Base-by-base conservation (phyloP, 2,113 vertebrate genomes). In the Charadrius vociferus region DNA sequence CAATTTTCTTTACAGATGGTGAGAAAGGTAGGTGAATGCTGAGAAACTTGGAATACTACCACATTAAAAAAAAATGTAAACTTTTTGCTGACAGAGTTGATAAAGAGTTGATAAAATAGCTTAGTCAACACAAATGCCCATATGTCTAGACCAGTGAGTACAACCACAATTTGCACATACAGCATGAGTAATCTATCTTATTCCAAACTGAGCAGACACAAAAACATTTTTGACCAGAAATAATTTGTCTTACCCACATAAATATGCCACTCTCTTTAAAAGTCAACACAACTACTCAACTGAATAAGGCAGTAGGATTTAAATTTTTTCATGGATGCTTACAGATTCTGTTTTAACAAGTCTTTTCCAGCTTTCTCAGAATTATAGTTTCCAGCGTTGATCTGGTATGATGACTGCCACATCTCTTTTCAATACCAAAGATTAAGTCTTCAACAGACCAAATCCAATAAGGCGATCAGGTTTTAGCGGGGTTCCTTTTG, bases 121-220 rank as follows among this genome's bases (percentile, higher is more conserved):
- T 97, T 90, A 94, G 92, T 92, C 50, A 59, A 95, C 95, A 94
- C 50, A 82, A 97, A 94, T 66, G 90, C 77, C 93, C 95, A 81
- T 95, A 97, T 97, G 96, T 87, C 96, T 96, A 93, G 94, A 97
- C 94, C 94, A 81, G 66, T 73, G 72, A 95, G 80, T 78, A 79
- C 29, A 55, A 73, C 58, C 82, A 68, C 84, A 97, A 95, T 92
- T 96, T 96, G 96, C 75, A 95, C 63, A 92, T 45, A 92, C 81
- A 97, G 81, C 96, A 95, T 86, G 53, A 93, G 91, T 55, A 66
- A 95, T 95, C 67, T 43, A 71, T 97, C 94, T 98, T 94, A 93
- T 85, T 97, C 90, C 81, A 97, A 97, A 95, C 53, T 95, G 86
- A 94, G 95, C 68, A 96, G 96, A 97, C 27, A 82, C 19, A 74